These are phyloP conservation scores for Toxotes lorentzi DNA, from an alignment of 2,797 vertebrate genomes.

Conservation along the genomic window DNA sequence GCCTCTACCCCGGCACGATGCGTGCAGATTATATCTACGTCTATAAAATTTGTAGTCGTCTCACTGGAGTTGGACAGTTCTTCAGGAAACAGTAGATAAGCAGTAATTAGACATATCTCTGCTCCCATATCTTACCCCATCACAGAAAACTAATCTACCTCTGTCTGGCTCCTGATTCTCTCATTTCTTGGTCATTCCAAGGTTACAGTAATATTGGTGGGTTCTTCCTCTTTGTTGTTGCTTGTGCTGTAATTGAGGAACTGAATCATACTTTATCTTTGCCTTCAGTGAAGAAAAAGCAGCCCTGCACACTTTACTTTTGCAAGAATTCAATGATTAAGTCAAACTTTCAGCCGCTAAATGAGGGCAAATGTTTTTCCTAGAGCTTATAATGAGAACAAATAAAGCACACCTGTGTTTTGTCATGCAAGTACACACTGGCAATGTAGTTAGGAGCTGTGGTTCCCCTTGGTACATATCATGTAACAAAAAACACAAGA, in stretches of 20 bases:
- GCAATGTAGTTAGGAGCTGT: neutral
- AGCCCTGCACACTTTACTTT: too few relatives aligned
- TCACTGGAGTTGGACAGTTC: conserved; percentile 11
- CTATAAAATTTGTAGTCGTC: neutral
- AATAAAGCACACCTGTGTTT: too few relatives aligned
- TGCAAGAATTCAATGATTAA: neutral
- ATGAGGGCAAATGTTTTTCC: neutral
- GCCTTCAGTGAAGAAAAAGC: neutral
- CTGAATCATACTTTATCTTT: neutral
- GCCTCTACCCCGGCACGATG: conserved; percentile 3
- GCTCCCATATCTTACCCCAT: neutral
- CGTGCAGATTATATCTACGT: conserved; percentile 29
- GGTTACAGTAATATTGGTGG: neutral
- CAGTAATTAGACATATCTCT: conserved; percentile 32
- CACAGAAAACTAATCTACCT: neutral
- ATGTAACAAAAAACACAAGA: neutral
- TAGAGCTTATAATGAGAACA: neutral
- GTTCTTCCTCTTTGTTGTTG: neutral
- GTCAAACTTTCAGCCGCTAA: neutral
- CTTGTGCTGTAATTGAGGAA: neutral
- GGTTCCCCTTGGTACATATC: neutral
- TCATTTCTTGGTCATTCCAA: conserved; percentile 14
- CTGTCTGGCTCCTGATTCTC: neutral
- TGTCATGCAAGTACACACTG: neutral
- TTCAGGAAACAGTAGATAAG: conserved; percentile 51